Percentiles rank a stretch among this genome's conserved stretches.
These are phyloP conservation scores for Eupithecia subfuscata DNA, from an alignment of 2,888 invertebrate genomes.

Conservation along the genomic window DNA sequence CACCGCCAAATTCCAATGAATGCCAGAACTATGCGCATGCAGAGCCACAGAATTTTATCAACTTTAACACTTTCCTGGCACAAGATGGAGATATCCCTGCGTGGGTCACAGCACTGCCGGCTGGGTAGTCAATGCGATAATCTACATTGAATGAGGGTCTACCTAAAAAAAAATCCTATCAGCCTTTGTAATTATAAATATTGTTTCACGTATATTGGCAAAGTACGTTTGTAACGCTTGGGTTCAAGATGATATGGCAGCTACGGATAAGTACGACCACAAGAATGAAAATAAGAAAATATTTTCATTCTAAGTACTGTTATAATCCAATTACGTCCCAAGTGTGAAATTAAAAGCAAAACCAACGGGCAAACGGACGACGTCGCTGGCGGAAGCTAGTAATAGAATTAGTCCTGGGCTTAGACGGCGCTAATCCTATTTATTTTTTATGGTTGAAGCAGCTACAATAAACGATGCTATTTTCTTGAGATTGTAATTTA, in stretches of 20 bases:
- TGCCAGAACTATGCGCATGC: neutral
- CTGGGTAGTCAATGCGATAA: too few relatives aligned
- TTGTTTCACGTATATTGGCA: neutral
- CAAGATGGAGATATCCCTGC: too few relatives aligned
- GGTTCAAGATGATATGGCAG: neutral
- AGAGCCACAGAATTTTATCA: neutral
- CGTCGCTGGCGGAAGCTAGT: neutral
- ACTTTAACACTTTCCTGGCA: neutral
- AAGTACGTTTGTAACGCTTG: neutral
- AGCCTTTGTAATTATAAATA: neutral
- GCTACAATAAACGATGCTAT: neutral
- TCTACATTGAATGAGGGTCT: neutral
- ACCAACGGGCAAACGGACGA: neutral
- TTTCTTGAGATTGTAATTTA: neutral
- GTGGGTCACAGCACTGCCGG: too few relatives aligned
- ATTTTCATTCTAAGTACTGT: neutral
- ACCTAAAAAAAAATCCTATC: neutral
- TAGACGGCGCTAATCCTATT: neutral
- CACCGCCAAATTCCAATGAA: neutral
- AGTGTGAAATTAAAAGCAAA: neutral
- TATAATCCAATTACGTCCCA: neutral
- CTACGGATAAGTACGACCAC: neutral
- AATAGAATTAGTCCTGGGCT: neutral
- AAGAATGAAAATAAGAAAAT: neutral
- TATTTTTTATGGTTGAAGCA: neutral